phyloP scores from a whole-genome alignment of 2,797 vertebrate species.

The Xyrichtys novacula region DNA sequence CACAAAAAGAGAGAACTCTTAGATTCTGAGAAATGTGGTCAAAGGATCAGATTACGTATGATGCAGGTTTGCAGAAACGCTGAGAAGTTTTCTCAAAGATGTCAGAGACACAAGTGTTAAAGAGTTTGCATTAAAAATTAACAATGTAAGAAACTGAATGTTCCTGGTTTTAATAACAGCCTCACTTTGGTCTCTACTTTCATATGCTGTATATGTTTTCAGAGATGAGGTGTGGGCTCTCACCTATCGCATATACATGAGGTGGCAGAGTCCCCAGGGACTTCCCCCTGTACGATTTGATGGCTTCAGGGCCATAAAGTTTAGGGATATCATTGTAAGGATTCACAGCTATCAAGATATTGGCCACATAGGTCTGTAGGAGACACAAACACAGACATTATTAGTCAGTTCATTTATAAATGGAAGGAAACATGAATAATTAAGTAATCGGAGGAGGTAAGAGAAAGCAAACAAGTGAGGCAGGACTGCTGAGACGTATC shows the following conservation, averaged over 20 bases:
- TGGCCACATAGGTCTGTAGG: constrained; percentile 95
- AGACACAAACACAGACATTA: constrained; percentile 18
- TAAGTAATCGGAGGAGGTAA: constrained; percentile 27
- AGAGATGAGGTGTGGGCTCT: constrained; percentile 41
- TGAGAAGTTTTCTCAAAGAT: no score
- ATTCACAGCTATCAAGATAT: constrained; percentile 98
- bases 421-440: constrained; percentile 17
- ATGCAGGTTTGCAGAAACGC: neutral
- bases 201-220: no score
- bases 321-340: constrained; percentile 97
- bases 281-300: constrained; percentile 93
- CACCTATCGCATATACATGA: constrained; percentile 97
- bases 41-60: neutral
- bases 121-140: neutral
- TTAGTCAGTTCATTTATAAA: constrained; percentile 20
- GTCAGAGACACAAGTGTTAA: neutral
- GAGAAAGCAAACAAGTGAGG: constrained; percentile 31
- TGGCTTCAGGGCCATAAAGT: constrained; percentile 91
- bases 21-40: no score
- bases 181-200: no score
- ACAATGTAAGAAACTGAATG: no score
- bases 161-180: no score
- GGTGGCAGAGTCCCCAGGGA: constrained; percentile 95
- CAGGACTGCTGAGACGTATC: constrained; percentile 28
- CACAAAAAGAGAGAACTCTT: constrained; percentile 25